Evolutionary conservation across 2,113 vertebrate genomes (phyloP), one percentile per base, ranked within the genome.

Genomic region (Clarias magur): DNA sequence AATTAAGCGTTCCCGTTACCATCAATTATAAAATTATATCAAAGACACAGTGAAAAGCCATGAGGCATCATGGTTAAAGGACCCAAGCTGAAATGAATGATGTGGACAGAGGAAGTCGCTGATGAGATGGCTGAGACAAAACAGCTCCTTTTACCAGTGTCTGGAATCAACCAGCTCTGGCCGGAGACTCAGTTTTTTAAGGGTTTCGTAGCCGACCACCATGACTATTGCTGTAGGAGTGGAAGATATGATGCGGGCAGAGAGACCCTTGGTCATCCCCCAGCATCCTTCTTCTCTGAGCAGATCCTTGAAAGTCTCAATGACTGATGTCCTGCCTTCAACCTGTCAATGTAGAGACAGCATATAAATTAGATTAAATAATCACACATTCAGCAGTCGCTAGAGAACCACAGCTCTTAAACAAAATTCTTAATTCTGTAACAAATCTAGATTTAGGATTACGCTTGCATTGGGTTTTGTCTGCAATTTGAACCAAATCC

Each of bases 121-220:
- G 27, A 30, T n/a, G 6, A 82, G 83, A 34, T 2, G 27, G 48
- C 23, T 19, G n/a, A 87, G 67, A 85, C 78, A 57, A 21, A 11
- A 38, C 57, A 3, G 21, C 53, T 75, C 67, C 53, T 68, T 48
- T 78, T 85, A 99, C 98, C 97, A 99, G 92, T 98, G 97, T 86
- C 98, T 95, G 0, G 96, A 96, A 85, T 98, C 97, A 7, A 98
- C 93, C 89, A 99, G 95, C 88, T 99, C 98, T 0, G 96, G 96
- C 1, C 98, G 95, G 19, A 99, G 95, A 92, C 98, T 99, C 82
- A 99, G 94, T 88, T 97, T 99, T 96, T 99, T 99, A 87, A 99
- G 96, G 0, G 97, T 99, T 91, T 99, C 98, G 0, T 99, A 99
- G 0, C 98, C 98, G 63, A 99, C 96, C 86, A 99, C 98, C 1